Evolutionary conservation across 2,888 invertebrate species (phyloP).

Genomic region (Nemapogon koenigi): DNA sequence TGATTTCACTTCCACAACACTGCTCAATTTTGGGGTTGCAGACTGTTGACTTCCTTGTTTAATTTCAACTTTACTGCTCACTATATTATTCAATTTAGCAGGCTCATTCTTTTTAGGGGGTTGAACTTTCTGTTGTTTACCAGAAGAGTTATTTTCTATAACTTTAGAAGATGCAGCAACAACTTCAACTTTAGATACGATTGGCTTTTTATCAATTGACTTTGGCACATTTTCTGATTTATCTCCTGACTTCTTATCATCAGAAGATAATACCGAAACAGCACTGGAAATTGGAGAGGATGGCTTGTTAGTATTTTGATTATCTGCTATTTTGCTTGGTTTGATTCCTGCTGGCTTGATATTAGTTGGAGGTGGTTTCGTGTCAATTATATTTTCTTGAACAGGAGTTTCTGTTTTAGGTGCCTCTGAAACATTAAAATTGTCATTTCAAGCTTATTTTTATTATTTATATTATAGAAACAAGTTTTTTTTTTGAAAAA

Average conservation of each 20-base stretch:
- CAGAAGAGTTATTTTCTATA: slow-evolving; percentile 32
- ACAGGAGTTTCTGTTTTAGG: slow-evolving; percentile 47
- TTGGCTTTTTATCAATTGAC: slow-evolving; percentile 54
- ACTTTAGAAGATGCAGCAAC: slow-evolving; percentile 59
- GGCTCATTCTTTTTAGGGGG: slow-evolving; percentile 26
- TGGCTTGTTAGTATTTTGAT: slow-evolving; percentile 39
- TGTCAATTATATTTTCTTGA: slow-evolving; percentile 54
- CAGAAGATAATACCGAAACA: slow-evolving; percentile 42
- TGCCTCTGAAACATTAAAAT: slow-evolving; percentile 36
- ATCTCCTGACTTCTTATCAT: slow-evolving; percentile 49
- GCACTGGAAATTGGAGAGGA: slow-evolving; percentile 44
- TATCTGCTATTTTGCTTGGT: slow-evolving; percentile 48
- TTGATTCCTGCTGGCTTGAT: slow-evolving; percentile 50
- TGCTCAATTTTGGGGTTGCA: slow-evolving; percentile 50
- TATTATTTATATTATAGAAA: no score
- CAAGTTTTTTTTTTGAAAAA: not conserved
- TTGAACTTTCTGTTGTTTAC: slow-evolving; percentile 28
- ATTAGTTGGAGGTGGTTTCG: slow-evolving; percentile 48
- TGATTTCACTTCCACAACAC: slow-evolving; percentile 62
- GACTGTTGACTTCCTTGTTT: slow-evolving; percentile 34
- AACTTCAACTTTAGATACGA: slow-evolving; percentile 63
- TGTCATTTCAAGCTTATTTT: not conserved
- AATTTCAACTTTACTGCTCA: slow-evolving; percentile 56
- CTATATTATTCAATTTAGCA: slow-evolving; percentile 41
- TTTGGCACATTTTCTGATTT: slow-evolving; percentile 45